Percentiles rank a stretch among this genome's conserved stretches.
Conservation (phyloP, 2,888 invertebrate species). For the Nemoura dubitans region DNA sequence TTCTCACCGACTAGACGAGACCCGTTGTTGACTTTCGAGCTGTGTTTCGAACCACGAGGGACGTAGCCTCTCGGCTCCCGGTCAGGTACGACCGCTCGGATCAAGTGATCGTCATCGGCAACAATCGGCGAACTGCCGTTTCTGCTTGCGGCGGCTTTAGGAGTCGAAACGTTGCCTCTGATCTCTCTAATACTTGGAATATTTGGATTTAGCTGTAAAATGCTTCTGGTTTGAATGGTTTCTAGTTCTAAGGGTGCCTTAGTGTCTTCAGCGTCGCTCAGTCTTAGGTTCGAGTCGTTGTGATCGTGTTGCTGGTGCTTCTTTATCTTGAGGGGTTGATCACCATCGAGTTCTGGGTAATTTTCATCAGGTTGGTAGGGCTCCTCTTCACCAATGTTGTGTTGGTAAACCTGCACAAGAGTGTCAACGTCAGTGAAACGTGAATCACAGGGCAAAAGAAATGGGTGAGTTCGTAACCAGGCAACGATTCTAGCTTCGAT, state of each 20-base stretch:
- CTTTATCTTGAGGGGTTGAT: neutral
- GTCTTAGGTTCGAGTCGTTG: neutral
- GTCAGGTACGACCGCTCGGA: neutral
- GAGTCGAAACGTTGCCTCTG: neutral
- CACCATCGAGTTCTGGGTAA: neutral
- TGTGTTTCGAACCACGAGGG: neutral
- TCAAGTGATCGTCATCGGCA: neutral
- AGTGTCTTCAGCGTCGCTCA: neutral
- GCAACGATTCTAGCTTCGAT: no score
- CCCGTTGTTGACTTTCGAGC: no score
- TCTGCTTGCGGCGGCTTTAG: neutral
- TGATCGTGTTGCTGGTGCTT: neutral
- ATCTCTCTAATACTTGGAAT: neutral
- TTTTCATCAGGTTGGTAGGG: conserved; percentile 1
- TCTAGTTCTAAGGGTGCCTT: neutral
- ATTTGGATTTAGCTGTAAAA: neutral
- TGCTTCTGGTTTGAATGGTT: neutral
- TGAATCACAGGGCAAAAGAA: no score
- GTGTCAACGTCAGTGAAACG: neutral
- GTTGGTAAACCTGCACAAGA: neutral
- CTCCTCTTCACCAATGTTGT: conserved; percentile 31
- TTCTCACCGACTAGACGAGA: neutral
- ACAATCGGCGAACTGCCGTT: neutral
- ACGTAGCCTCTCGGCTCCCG: neutral
- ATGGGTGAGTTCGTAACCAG: no score